Percentiles rank a stretch among this genome's conserved stretches.
phyloP scores from a whole-genome alignment of 2,113 vertebrate species.

The Struthio camelus region DNA sequence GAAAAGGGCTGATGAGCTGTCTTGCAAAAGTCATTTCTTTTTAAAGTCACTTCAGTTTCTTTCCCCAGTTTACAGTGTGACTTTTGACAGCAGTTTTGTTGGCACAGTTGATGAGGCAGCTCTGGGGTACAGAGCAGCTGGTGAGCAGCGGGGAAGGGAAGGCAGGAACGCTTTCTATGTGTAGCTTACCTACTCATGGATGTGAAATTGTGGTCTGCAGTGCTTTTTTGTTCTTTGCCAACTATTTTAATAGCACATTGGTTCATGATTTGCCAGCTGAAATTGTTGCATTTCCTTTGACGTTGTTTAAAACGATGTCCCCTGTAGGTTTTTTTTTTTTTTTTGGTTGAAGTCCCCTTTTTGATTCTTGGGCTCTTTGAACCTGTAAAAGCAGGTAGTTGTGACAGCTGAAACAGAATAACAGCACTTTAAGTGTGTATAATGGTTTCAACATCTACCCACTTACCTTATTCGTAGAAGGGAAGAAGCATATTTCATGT shows the following conservation, averaged over 20 bases:
- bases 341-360: not conserved
- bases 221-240: not conserved
- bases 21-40: no score
- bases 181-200: not conserved
- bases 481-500: not conserved
- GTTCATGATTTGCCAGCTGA: not conserved
- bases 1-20: no score
- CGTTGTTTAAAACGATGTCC: not conserved
- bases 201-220: no score
- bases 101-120: no score
- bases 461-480: not conserved
- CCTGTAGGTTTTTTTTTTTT: not conserved
- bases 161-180: not conserved
- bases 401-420: not conserved
- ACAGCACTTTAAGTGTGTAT: not conserved
- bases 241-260: not conserved
- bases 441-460: not conserved
- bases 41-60: no score
- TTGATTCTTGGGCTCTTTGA: not conserved
- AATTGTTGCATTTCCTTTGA: not conserved
- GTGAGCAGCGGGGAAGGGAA: not conserved
- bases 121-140: no score
- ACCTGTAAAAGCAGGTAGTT: not conserved
- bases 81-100: no score
- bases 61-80: no score